phyloP scores from a whole-genome alignment of 2,113 vertebrate genomes.

The Cyprinodon brontotheroides region DNA sequence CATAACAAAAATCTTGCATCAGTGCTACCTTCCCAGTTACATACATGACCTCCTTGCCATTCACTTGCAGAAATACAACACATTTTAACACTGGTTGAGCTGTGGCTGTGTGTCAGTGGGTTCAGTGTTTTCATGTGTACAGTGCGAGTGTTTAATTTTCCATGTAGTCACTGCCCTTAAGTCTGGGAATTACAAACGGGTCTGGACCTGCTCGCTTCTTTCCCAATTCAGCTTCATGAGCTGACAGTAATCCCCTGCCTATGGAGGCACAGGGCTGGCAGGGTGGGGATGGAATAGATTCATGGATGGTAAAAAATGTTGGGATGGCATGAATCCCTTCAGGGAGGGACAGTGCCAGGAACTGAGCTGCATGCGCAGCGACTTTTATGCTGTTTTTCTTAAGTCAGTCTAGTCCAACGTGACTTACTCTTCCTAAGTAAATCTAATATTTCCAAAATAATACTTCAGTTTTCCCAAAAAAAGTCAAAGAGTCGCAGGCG shows the following conservation, averaged over 20 bases:
- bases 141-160: slow-evolving; percentile 76
- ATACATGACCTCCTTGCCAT: slow-evolving; percentile 30
- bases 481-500: slow-evolving; percentile 24
- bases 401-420: slow-evolving; percentile 15
- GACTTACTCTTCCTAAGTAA: slow-evolving; percentile 23
- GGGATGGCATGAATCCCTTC: slow-evolving; percentile 33
- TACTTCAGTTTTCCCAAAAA: slow-evolving; percentile 40
- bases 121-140: slow-evolving; percentile 69
- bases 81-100: slow-evolving; percentile 37
- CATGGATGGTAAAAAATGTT: slow-evolving; percentile 38
- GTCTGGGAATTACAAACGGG: slow-evolving; percentile 72
- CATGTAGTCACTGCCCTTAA: slow-evolving; percentile 75
- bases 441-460: slow-evolving; percentile 26
- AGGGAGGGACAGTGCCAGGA: slow-evolving; percentile 49
- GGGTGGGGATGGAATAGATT: slow-evolving; percentile 42
- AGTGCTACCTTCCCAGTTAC: slow-evolving; percentile 47
- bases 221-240: slow-evolving; percentile 66
- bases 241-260: slow-evolving; percentile 74
- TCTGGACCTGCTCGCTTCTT: slow-evolving; percentile 72
- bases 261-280: slow-evolving; percentile 48
- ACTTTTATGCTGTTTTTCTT: neutral
- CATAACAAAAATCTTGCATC: slow-evolving; percentile 65
- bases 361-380: slow-evolving; percentile 25
- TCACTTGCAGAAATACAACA: slow-evolving; percentile 37
- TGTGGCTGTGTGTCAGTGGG: slow-evolving; percentile 64